phyloP scores from a whole-genome alignment of 2,113 vertebrate genomes.

The Erythrocercus mccallii region DNA sequence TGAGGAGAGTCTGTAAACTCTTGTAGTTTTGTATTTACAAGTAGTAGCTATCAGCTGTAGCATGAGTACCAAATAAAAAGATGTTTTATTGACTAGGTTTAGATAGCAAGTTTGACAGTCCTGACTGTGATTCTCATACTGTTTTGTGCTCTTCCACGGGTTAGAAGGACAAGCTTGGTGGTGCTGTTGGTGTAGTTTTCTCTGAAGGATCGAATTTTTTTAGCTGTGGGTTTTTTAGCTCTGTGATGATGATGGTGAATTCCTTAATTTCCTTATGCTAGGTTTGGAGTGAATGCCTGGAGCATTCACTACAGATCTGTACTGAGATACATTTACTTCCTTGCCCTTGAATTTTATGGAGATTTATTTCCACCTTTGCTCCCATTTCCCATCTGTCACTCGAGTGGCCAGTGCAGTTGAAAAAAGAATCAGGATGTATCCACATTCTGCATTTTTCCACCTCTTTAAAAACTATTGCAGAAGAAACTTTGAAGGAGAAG shows the following conservation, averaged over 20 bases:
- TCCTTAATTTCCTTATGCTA: not conserved
- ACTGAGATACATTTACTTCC: not conserved
- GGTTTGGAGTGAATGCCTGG: not conserved
- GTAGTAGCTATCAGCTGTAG: not conserved
- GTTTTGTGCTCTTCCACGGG: not conserved
- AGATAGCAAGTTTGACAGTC: not conserved
- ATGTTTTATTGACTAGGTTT: not conserved
- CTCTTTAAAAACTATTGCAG: not conserved
- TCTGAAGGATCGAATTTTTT: rapidly evolving
- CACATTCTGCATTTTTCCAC: not conserved
- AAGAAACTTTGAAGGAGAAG: not conserved
- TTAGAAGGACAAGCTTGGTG: not conserved
- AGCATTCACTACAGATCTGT: rapidly evolving
- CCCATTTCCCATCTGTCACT: not conserved
- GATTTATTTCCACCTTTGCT: not conserved
- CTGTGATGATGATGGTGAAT: not conserved
- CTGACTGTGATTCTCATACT: not conserved
- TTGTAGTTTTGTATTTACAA: not conserved
- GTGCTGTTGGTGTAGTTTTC: not conserved
- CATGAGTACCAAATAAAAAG: not conserved
- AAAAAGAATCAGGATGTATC: not conserved
- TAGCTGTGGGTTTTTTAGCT: not conserved
- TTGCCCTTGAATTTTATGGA: not conserved
- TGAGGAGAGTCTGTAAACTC: not conserved
- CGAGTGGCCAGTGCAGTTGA: not conserved